A percentile compares a stretch with the other conserved stretches of the same genome.
phyloP scores from a whole-genome alignment of 2,797 vertebrate species.

The Mionectes olivaceus region DNA sequence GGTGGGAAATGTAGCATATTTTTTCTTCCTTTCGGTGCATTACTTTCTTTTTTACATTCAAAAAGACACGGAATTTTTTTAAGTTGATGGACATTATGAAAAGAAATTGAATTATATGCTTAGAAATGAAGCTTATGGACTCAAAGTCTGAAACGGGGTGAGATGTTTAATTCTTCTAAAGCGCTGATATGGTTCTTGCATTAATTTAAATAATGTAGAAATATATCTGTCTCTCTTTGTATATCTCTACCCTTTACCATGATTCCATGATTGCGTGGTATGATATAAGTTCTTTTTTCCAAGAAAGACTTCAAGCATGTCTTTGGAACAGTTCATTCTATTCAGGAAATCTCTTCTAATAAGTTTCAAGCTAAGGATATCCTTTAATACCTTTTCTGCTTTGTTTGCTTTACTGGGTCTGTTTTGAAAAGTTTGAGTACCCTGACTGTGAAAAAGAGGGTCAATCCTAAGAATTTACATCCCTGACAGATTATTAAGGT shows the following conservation, averaged over 20 bases:
- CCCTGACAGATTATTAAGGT: background rate
- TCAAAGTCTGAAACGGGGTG: background rate
- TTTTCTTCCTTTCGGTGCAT: background rate
- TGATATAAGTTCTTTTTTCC: background rate
- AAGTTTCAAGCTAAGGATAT: background rate
- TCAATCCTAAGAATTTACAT: background rate
- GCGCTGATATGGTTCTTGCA: background rate
- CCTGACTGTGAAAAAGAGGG: background rate
- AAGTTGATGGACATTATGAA: background rate
- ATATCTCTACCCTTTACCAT: background rate
- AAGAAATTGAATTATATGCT: background rate
- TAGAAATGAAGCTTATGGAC: background rate
- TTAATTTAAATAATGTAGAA: background rate
- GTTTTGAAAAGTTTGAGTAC: background rate
- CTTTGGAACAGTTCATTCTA: background rate
- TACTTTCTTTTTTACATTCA: background rate
- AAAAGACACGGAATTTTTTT: background rate
- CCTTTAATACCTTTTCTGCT: background rate
- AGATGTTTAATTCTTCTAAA: background rate
- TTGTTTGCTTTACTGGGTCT: background rate
- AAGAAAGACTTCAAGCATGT: background rate
- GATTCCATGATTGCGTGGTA: background rate
- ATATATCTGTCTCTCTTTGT: background rate
- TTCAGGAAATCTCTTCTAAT: background rate
- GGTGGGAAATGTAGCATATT: background rate